These are phyloP conservation scores for Drosophila demipolita DNA, from an alignment of 2,888 invertebrate species.

Conservation along the genomic window DNA sequence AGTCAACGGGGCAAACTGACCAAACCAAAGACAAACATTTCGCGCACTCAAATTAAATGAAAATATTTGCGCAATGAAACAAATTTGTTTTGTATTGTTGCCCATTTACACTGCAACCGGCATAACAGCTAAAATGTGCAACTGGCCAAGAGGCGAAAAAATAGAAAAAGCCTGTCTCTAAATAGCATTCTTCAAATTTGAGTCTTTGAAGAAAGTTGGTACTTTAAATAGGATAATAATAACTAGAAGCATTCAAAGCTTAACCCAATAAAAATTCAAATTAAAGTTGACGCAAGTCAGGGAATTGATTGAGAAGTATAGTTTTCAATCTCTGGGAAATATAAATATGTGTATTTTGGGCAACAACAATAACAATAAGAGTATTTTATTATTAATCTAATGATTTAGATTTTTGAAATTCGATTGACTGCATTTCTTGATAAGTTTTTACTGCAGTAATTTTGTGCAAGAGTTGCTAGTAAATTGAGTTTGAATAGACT, in stretches of 20 bases:
- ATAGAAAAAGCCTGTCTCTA: too few relatives aligned
- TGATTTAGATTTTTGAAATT: too few relatives aligned
- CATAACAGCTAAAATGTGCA: neutral
- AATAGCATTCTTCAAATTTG: neutral
- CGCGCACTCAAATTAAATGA: conserved; percentile 61
- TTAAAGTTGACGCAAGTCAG: neutral
- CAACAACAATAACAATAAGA: neutral
- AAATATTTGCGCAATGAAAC: conserved; percentile 68
- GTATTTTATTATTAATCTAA: neutral
- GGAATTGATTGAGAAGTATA: neutral
- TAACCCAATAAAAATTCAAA: neutral
- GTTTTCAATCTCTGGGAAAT: accelerated
- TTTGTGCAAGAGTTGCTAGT: neutral
- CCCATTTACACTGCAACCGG: neutral
- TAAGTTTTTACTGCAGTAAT: neutral
- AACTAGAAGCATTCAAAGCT: neutral
- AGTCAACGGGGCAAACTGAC: conserved; percentile 20
- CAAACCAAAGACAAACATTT: conserved; percentile 52
- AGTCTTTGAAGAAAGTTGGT: neutral
- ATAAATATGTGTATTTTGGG: neutral
- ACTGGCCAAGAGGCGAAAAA: neutral
- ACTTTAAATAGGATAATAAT: too few relatives aligned
- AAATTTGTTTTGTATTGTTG: conserved; percentile 49
- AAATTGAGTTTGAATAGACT: accelerated
- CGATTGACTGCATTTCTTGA: too few relatives aligned